Base-by-base conservation (phyloP, 2,113 vertebrate genomes). In the Athene cunicularia region DNA sequence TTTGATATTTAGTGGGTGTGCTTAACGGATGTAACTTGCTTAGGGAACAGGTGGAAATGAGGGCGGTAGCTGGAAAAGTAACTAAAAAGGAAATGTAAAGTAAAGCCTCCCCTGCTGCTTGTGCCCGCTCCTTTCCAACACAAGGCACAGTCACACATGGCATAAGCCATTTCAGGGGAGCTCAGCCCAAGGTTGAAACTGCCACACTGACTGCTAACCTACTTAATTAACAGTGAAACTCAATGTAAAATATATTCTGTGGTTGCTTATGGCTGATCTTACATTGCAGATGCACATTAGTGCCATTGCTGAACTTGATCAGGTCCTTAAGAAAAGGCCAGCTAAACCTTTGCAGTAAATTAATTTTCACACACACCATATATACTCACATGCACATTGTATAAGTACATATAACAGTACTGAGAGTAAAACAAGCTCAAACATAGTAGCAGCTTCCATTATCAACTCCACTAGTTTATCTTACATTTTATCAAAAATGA, bases 41-140 rank as follows among this genome's bases (percentile, higher is more conserved):
- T 64, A 13, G 45, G 80, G 86, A 97, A 58, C 85, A 96, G 94
- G 97, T 93, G 92, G 92, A 86, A 96, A 74, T 63, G 94, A 95
- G 75, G 92, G 80, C 59, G 92, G 71, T 86, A 95, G 39, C 73
- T 91, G 70, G 80, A 95, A 92, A 95, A 96, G 55, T 74, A 58
- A 20, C 64, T 55, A 30, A 50, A 80, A 75, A 60, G n/a, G 59
- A 86, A 74, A n/a, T 14, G 16, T 68, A 58, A 96, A 92, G 81
- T 52, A 30, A 94, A 93, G 52, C 60, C 56, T 96, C 64, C 45
- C 11, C 60, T 95, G 80, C 39, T 72, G 39, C 53, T 80, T 55
- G 33, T 86, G 56, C 67, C 33, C 0, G 1, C 39, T 71, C 10
- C 20, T 47, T 90, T 75, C 67, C 12, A 39, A 12, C 60, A 28